phyloP scores from a whole-genome alignment of 2,888 invertebrate genomes.

The Nowickia ferox region DNA sequence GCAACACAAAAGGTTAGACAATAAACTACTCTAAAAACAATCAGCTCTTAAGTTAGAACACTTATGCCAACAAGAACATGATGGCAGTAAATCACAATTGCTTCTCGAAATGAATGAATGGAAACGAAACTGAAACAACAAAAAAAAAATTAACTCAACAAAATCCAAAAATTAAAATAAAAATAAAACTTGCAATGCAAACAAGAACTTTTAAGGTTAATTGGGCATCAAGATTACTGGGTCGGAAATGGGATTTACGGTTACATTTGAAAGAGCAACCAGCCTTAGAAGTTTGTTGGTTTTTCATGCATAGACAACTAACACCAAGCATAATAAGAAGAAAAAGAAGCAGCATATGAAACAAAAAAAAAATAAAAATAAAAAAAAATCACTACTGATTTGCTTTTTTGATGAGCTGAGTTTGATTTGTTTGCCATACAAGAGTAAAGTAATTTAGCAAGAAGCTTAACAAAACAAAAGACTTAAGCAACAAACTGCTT shows the following conservation, averaged over 20 bases:
- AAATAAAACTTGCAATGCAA: slow-evolving; percentile 73
- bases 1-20: slow-evolving; percentile 79
- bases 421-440: slow-evolving; percentile 67
- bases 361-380: too few relatives aligned
- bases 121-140: slow-evolving; percentile 1
- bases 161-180: slow-evolving; percentile 60
- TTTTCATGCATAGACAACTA: slow-evolving; percentile 49
- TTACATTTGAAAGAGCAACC: slow-evolving; percentile 77
- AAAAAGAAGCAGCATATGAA: too few relatives aligned
- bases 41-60: slow-evolving; percentile 77
- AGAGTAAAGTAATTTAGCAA: slow-evolving; percentile 56
- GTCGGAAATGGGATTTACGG: slow-evolving; percentile 82
- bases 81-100: slow-evolving; percentile 80
- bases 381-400: slow-evolving; percentile 49
- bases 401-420: slow-evolving; percentile 70
- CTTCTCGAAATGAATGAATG: slow-evolving; percentile 64
- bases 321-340: neutral
- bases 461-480: slow-evolving; percentile 49
- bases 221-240: slow-evolving; percentile 84
- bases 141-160: slow-evolving; percentile 10
- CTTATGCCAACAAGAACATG: slow-evolving; percentile 81
- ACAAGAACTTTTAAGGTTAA: slow-evolving; percentile 83
- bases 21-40: slow-evolving; percentile 66
- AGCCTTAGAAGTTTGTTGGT: slow-evolving; percentile 55
- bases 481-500: slow-evolving; percentile 48